phyloP scores from a whole-genome alignment of 2,113 vertebrate genomes.

The Falco punctatus region DNA sequence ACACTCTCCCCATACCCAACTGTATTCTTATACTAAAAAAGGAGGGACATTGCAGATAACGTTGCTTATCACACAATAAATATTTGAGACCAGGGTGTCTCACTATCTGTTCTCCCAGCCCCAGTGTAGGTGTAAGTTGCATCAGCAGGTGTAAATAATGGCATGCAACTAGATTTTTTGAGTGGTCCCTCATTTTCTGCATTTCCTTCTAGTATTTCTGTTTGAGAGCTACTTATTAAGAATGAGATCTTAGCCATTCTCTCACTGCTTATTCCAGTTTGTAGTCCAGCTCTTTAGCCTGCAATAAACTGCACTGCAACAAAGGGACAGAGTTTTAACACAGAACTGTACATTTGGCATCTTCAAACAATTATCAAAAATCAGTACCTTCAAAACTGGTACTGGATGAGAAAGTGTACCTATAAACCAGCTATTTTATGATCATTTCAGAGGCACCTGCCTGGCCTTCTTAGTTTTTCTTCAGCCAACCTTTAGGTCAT shows the following conservation, averaged over 20 bases:
- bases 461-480: neutral
- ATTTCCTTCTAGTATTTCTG: neutral
- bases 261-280: neutral
- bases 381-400: neutral
- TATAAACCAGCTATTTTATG: neutral
- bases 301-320: neutral
- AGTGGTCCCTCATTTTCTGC: neutral
- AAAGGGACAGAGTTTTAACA: neutral
- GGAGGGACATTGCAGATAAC: neutral
- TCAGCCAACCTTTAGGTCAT: neutral
- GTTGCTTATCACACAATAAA: neutral
- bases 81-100: neutral
- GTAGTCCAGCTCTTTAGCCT: neutral
- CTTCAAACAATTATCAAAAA: neutral
- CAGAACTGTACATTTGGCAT: neutral
- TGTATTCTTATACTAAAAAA: neutral
- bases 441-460: neutral
- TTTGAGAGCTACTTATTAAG: neutral
- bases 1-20: neutral
- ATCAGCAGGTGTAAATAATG: neutral
- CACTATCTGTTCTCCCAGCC: neutral
- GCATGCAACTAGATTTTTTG: neutral
- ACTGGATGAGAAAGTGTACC: neutral
- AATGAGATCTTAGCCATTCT: neutral
- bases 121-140: neutral